Conservation (phyloP, 64 coral and sea anemone species). For the Porites lutea region DNA sequence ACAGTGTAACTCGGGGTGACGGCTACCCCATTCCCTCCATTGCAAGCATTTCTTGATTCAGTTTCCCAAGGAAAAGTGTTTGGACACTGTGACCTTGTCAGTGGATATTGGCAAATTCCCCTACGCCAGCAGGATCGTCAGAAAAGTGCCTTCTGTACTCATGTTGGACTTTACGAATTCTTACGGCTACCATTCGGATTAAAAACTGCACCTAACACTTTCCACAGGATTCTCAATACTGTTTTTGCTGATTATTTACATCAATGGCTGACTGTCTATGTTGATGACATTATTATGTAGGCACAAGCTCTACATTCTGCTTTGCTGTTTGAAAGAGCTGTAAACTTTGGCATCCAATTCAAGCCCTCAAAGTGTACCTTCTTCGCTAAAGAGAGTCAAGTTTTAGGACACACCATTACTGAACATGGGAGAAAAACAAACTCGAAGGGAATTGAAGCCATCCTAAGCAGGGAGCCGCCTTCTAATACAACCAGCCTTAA, state of each 20-base stretch:
- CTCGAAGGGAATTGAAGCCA: constrained; percentile 35
- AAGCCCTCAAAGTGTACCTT: constrained; percentile 48
- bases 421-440: not conserved
- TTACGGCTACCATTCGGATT: constrained; percentile 27
- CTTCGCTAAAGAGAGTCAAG: constrained; percentile 19
- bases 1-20: constrained; percentile 28
- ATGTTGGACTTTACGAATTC: constrained; percentile 31
- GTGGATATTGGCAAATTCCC: constrained; percentile 50
- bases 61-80: not conserved
- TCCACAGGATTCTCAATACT: constrained; percentile 9
- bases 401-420: constrained; percentile 21
- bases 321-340: not conserved
- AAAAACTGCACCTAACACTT: constrained; percentile 22
- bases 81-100: not conserved
- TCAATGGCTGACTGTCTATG: not conserved
- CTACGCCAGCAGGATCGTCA: not conserved
- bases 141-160: constrained; percentile 33
- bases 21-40: constrained; percentile 16
- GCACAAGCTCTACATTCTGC: not conserved
- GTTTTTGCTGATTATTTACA: not conserved
- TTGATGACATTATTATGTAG: too few relatives aligned
- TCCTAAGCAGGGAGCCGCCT: not conserved
- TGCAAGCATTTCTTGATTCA: constrained; percentile 38
- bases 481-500: not conserved
- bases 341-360: constrained; percentile 18